These are phyloP conservation scores for Palaemon carinicauda DNA, from an alignment of 1,140 invertebrate genomes.

Conservation along the genomic window DNA sequence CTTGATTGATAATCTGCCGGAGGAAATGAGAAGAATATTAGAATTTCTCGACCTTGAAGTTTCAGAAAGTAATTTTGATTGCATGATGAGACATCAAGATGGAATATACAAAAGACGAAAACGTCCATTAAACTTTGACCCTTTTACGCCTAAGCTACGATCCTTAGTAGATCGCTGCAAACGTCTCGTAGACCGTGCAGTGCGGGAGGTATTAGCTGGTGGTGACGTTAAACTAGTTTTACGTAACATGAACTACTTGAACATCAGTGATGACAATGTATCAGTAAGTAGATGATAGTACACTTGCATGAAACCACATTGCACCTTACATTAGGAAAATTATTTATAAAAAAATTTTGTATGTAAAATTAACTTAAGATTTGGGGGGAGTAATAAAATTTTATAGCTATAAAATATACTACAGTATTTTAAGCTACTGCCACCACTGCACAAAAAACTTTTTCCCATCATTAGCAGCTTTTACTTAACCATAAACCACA, in stretches of 20 bases:
- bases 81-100: slow-evolving; percentile 66
- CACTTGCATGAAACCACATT: too few relatives aligned
- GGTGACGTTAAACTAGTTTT: slow-evolving; percentile 33
- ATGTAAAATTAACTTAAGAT: too few relatives aligned
- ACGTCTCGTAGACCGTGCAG: slow-evolving; percentile 39
- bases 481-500: too few relatives aligned
- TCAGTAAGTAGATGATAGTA: slow-evolving; percentile 27
- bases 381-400: too few relatives aligned
- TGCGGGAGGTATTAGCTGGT: slow-evolving; percentile 44
- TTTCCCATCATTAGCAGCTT: too few relatives aligned
- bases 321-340: too few relatives aligned
- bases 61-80: slow-evolving; percentile 60
- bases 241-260: slow-evolving; percentile 23
- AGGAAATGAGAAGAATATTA: slow-evolving; percentile 70
- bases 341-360: too few relatives aligned
- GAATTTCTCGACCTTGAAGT: slow-evolving; percentile 69
- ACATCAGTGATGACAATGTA: slow-evolving; percentile 6
- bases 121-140: slow-evolving; percentile 74
- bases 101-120: slow-evolving; percentile 77
- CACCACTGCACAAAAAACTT: too few relatives aligned
- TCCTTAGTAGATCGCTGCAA: slow-evolving; percentile 59
- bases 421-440: too few relatives aligned
- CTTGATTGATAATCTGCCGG: slow-evolving; percentile 72
- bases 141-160: slow-evolving; percentile 73
- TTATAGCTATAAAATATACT: too few relatives aligned